Evolutionary conservation across 2,888 invertebrate genomes (phyloP).

Genomic region (Acrocera orbiculus): DNA sequence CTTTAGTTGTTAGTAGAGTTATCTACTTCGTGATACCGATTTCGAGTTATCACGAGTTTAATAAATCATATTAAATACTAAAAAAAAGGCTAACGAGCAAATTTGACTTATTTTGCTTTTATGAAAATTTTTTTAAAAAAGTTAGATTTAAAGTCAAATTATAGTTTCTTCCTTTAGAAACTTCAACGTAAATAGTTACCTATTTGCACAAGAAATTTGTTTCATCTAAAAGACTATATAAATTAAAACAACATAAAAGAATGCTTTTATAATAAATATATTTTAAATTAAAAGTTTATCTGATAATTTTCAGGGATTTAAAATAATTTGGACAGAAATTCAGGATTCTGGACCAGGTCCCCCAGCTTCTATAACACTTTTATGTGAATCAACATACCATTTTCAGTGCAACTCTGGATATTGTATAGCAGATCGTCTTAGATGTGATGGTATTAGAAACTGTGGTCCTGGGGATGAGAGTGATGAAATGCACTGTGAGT

Average conservation of each 20-base stretch:
- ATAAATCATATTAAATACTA: too few relatives aligned
- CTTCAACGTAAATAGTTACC: too few relatives aligned
- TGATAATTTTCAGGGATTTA: constrained; percentile 50
- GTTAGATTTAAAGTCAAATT: too few relatives aligned
- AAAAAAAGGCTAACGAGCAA: too few relatives aligned
- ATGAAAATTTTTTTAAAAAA: too few relatives aligned
- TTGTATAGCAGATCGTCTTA: constrained; percentile 61
- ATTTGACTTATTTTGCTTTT: too few relatives aligned
- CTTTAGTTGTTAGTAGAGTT: too few relatives aligned
- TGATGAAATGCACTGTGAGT: constrained; percentile 35
- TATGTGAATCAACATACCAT: constrained; percentile 40
- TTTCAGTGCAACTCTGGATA: constrained; percentile 59
- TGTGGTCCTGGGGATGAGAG: constrained; percentile 41
- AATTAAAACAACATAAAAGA: neutral
- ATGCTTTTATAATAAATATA: neutral
- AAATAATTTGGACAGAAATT: constrained; percentile 90
- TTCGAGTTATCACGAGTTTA: too few relatives aligned
- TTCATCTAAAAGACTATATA: too few relatives aligned
- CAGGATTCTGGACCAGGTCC: constrained; percentile 39
- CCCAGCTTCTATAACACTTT: constrained; percentile 26
- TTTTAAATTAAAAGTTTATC: constrained; percentile 1
- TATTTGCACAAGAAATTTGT: too few relatives aligned
- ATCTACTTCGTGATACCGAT: too few relatives aligned
- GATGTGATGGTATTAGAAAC: constrained; percentile 64
- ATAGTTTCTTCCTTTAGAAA: too few relatives aligned